These are phyloP conservation scores for Enoplosus armatus DNA, from an alignment of 2,797 vertebrate species.

Conservation along the genomic window DNA sequence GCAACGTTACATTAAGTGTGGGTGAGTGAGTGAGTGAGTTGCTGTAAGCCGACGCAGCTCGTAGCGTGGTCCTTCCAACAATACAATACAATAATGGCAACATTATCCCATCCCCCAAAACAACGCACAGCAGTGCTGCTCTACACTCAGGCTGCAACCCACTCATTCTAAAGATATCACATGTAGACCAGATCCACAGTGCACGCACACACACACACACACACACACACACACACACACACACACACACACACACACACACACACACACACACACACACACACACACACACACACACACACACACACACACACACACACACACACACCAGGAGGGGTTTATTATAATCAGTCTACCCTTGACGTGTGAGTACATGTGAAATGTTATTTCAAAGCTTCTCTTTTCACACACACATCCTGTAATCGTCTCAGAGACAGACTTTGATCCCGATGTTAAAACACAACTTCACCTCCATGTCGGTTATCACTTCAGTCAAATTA, in stretches of 20 bases:
- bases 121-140: slow-evolving; percentile 69
- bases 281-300: slow-evolving; percentile 36
- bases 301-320: slow-evolving; percentile 22
- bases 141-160: slow-evolving; percentile 77
- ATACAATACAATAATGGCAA: slow-evolving; percentile 63
- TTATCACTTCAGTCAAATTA: slow-evolving; percentile 23
- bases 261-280: slow-evolving; percentile 42
- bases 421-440: slow-evolving; percentile 44
- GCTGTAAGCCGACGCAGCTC: slow-evolving; percentile 27
- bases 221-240: slow-evolving; percentile 28
- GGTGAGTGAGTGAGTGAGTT: slow-evolving; percentile 12
- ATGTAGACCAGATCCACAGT: slow-evolving; percentile 73
- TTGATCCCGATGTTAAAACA: slow-evolving; percentile 44
- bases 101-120: slow-evolving; percentile 75
- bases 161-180: slow-evolving; percentile 88
- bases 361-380: slow-evolving; percentile 57
- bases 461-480: slow-evolving; percentile 21
- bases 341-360: slow-evolving; percentile 67
- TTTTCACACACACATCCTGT: slow-evolving; percentile 33
- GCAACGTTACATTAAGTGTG: slow-evolving; percentile 4
- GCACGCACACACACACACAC: slow-evolving; percentile 37
- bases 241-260: slow-evolving; percentile 37
- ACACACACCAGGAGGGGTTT: slow-evolving; percentile 47
- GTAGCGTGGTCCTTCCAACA: slow-evolving; percentile 53
- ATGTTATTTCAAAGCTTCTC: slow-evolving; percentile 54